Evolutionary conservation across 2,888 invertebrate genomes (phyloP).

Genomic region (Acanthoscelides obtectus): DNA sequence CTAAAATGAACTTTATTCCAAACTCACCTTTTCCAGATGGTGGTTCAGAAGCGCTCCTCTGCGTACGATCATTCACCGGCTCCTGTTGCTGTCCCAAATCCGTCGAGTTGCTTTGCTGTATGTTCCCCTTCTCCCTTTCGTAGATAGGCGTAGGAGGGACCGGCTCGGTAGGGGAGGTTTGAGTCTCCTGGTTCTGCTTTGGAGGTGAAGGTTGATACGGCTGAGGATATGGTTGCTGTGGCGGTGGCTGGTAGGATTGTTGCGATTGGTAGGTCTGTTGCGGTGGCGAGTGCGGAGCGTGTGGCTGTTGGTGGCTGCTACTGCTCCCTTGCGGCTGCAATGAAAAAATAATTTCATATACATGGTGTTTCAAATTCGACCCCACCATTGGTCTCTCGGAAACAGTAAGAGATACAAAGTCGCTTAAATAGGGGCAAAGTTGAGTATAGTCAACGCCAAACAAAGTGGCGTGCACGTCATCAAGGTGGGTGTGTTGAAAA

Average conservation of each 20-base stretch:
- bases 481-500: too few relatives aligned
- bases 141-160: conserved; percentile 32
- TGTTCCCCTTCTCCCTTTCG: conserved; percentile 35
- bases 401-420: too few relatives aligned
- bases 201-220: conserved; percentile 16
- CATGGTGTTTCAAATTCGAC: too few relatives aligned
- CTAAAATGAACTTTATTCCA: background rate
- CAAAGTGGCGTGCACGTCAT: too few relatives aligned
- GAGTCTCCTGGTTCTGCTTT: conserved; percentile 12
- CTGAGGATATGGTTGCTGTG: conserved; percentile 18
- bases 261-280: conserved; percentile 1
- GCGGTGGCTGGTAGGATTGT: conserved; percentile 11
- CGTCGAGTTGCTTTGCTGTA: conserved; percentile 64
- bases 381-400: too few relatives aligned
- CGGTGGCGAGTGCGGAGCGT: conserved; percentile 1
- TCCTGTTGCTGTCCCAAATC: conserved; percentile 69
- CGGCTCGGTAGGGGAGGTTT: conserved; percentile 16
- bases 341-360: too few relatives aligned
- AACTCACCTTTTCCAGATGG: conserved; percentile 57
- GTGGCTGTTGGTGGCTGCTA: conserved; percentile 2
- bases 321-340: conserved; percentile 5
- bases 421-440: too few relatives aligned
- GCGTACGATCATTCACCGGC: conserved; percentile 57
- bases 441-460: too few relatives aligned
- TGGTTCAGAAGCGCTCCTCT: conserved; percentile 77